A percentile compares a stretch with the other conserved stretches of the same genome.
These are phyloP conservation scores for Calephelis virginiensis DNA, from an alignment of 1,140 invertebrate species.

Conservation along the genomic window DNA sequence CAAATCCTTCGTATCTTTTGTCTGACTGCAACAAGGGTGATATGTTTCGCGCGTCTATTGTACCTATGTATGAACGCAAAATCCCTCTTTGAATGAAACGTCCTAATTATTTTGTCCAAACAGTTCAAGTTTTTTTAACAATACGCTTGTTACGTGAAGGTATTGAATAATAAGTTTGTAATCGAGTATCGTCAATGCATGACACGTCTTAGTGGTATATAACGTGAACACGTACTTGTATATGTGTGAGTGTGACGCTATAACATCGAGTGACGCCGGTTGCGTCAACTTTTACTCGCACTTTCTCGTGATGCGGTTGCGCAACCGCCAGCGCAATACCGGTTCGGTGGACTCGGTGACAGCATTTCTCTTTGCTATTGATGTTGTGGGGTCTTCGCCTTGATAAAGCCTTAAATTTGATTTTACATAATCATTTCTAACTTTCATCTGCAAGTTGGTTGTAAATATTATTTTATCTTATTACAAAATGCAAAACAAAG, in stretches of 20 bases:
- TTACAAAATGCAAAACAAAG: too few relatives aligned
- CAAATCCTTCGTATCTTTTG: too few relatives aligned
- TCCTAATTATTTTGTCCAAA: too few relatives aligned
- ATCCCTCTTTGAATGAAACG: too few relatives aligned
- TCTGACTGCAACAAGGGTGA: too few relatives aligned
- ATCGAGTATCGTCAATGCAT: constrained; percentile 59
- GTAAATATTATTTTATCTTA: not conserved
- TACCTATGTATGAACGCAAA: too few relatives aligned
- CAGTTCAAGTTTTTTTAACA: too few relatives aligned
- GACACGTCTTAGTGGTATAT: constrained; percentile 41
- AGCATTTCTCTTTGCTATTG: constrained; percentile 50
- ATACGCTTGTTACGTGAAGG: constrained; percentile 37
- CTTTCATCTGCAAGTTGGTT: not conserved
- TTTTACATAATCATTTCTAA: constrained; percentile 11
- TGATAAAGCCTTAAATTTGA: constrained; percentile 10
- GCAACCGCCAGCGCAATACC: constrained; percentile 67
- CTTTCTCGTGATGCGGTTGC: constrained; percentile 71
- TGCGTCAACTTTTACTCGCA: constrained; percentile 78
- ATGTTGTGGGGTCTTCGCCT: constrained; percentile 21
- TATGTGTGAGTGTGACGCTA: constrained; percentile 55
- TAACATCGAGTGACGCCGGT: constrained; percentile 56
- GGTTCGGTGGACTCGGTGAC: constrained; percentile 60
- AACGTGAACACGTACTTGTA: constrained; percentile 34
- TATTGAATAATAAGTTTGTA: constrained; percentile 32
- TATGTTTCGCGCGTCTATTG: too few relatives aligned